These are phyloP conservation scores for Phalangium opilio DNA, from an alignment of 2,888 invertebrate genomes.

Conservation along the genomic window DNA sequence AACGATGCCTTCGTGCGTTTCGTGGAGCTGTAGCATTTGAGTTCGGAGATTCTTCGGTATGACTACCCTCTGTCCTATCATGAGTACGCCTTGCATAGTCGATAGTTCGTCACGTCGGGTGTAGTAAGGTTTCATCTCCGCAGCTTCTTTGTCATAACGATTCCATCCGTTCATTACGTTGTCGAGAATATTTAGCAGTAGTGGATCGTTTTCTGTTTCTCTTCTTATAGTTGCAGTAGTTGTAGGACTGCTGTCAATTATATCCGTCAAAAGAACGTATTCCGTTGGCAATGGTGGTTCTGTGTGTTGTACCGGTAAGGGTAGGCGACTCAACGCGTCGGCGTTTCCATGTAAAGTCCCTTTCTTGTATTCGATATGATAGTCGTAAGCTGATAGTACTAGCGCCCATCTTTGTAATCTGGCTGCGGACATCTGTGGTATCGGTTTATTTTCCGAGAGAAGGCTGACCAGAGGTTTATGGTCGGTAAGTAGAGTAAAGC, in stretches of 20 bases:
- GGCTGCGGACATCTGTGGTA: slow-evolving; percentile 24
- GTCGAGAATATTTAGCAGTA: no score
- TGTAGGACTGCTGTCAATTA: slow-evolving; percentile 3
- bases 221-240: not conserved
- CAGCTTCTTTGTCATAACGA: no score
- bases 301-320: not conserved
- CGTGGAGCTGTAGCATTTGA: no score
- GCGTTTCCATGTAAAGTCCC: slow-evolving; percentile 25
- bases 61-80: no score
- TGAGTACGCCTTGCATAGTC: slow-evolving; percentile 17
- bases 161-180: no score
- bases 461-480: slow-evolving; percentile 28
- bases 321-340: slow-evolving; percentile 25
- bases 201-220: not conserved
- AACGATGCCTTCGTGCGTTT: slow-evolving; percentile 22
- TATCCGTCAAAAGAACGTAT: slow-evolving; percentile 1
- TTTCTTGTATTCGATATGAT: slow-evolving; percentile 24
- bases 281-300: not conserved
- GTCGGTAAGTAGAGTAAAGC: slow-evolving; percentile 31
- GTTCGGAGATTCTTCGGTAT: slow-evolving; percentile 19
- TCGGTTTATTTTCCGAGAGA: not conserved
- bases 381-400: slow-evolving; percentile 26
- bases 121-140: no score
- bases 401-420: slow-evolving; percentile 24
- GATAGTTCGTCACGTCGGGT: slow-evolving; percentile 13